Evolutionary conservation across 92 coral and sea anemone species (phyloP).

Genomic region (Epizoanthus rinbou): DNA sequence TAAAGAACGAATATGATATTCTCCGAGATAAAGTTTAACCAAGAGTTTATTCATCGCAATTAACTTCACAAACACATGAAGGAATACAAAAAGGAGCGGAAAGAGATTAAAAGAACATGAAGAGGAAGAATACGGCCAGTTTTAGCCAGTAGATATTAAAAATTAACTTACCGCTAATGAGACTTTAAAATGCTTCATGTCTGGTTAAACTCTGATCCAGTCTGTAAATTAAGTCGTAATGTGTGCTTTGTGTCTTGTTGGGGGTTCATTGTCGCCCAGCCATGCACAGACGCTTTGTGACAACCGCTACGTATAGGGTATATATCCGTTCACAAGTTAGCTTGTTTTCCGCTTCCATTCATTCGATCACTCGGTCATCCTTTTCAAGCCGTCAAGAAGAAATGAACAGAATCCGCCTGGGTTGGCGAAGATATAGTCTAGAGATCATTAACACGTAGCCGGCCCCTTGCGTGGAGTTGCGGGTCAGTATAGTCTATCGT

Average conservation of each 20-base stretch:
- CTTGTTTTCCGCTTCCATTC: conserved; percentile 11
- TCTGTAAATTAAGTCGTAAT: background rate
- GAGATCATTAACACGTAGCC: background rate
- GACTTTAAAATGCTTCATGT: background rate
- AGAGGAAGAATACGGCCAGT: background rate
- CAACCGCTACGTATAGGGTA: background rate
- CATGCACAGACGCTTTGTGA: background rate
- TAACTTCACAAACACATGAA: background rate
- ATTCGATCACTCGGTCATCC: background rate
- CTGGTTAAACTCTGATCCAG: background rate
- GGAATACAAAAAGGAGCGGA: background rate
- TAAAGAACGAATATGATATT: no score
- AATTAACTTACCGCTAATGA: background rate
- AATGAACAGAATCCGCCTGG: background rate
- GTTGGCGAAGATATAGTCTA: conserved; percentile 8
- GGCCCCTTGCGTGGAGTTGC: conserved; percentile 39
- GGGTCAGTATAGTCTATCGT: background rate
- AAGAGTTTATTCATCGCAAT: no score
- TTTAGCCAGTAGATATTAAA: background rate
- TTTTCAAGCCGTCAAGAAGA: background rate
- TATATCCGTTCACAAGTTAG: background rate
- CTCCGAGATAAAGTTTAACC: no score
- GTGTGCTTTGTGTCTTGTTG: background rate
- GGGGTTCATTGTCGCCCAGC: background rate
- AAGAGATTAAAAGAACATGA: background rate